Evolutionary conservation across 2,888 invertebrate species (phyloP), one percentile per base, ranked within the genome.

Genomic region (Pyrgus malvae): DNA sequence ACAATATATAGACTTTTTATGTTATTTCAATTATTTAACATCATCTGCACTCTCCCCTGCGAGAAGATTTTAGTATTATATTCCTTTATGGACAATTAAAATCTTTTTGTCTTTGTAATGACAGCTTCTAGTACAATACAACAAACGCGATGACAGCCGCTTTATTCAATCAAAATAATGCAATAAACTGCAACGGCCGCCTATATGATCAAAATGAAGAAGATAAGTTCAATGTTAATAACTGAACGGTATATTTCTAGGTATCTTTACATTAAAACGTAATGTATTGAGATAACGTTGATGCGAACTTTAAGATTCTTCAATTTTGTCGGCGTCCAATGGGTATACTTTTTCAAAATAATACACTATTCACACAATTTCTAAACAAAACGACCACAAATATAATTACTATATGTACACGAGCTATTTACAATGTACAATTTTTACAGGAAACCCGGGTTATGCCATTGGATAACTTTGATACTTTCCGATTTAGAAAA

Each of bases 401-500:
- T 92, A 92, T 92, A 92, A 92, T 89, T 91, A 93, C 93, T 93
- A 93, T 92, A 93, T 93, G 91, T 93, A 93, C 93, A 93, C 91
- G 86, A 90, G 92, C 93, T 93, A 93, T 93, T 92, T 93, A 93
- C 93, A 93, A 93, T 92, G 91, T 92, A 92, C 92, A 92, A 91
- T 91, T 91, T 91, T 89, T 90, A 91, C 90, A 91, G 86, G 89
- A 91, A 90, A 86, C 84, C 82, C 86, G 86, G 80, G 85, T 93
- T 93, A 93, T 88, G 92, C 92, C 93, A 93, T 93, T 91, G 91
- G 93, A 91, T 91, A 89, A 82, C 80, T 87, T 90, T 91, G 92
- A 93, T 92, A 91, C 90, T 91, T 88, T 87, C 83, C 83, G 92
- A 91, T 91, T 87, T 82, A 84, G 76, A 89, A 86, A 85, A 88